A percentile compares a stretch with the other conserved stretches of the same genome.
Evolutionary conservation across 2,113 vertebrate species (phyloP).

Genomic region (Lepisosteus oculatus): DNA sequence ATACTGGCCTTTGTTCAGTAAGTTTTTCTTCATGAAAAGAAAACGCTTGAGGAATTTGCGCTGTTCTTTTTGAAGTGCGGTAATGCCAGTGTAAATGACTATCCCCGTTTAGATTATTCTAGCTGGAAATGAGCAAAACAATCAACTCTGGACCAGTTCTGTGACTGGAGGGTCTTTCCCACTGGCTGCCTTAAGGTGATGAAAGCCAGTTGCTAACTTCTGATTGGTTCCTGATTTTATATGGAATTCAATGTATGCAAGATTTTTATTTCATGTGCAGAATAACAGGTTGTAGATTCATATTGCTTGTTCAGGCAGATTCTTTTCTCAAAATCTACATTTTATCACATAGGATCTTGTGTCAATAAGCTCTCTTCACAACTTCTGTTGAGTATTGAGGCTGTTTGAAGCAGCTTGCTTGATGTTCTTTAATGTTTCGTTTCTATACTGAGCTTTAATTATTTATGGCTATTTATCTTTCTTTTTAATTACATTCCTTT

Average conservation of each 20-base stretch:
- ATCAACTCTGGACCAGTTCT: constrained; percentile 51
- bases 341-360: too few relatives aligned
- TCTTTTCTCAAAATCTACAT: constrained; percentile 31
- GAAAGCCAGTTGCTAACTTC: constrained; percentile 70
- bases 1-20: too few relatives aligned
- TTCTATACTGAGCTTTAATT: constrained; percentile 16
- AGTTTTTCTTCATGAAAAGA: too few relatives aligned
- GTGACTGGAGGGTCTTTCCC: constrained; percentile 56
- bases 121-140: constrained; percentile 41
- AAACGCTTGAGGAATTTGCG: too few relatives aligned
- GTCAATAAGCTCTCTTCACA: too few relatives aligned
- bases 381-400: too few relatives aligned
- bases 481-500: constrained; percentile 19
- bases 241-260: constrained; percentile 47
- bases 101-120: constrained; percentile 38
- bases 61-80: constrained; percentile 53
- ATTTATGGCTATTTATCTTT: constrained; percentile 13
- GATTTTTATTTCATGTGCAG: constrained; percentile 55
- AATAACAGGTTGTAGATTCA: constrained; percentile 55
- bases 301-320: constrained; percentile 43
- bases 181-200: constrained; percentile 73
- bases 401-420: background rate
- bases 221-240: constrained; percentile 73
- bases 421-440: background rate
- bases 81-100: constrained; percentile 61